Evolutionary conservation across 1,140 invertebrate species (phyloP), one percentile per base, ranked within the genome.

Genomic region (Drosophila seguyi): DNA sequence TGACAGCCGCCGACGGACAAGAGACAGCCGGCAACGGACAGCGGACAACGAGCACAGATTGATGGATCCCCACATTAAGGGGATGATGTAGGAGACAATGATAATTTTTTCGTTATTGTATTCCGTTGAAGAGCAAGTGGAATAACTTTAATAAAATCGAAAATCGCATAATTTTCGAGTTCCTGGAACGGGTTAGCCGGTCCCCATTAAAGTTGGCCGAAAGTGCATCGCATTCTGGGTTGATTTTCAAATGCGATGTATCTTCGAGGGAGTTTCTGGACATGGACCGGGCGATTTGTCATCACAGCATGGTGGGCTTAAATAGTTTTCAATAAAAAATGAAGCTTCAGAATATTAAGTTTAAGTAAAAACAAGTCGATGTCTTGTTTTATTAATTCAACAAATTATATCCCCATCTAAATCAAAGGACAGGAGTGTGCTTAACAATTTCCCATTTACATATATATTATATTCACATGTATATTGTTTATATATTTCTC

Each of bases 51-150:
- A 65, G 75, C 82, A 75, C 90, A 90, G 90, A 92, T 92, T 92
- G 90, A 92, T 92, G 90, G 90, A 87, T 90, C 71, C 68, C 36
- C 90, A 84, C 83, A 91, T 88, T 88, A 88, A 88, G 80, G 60
- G 76, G 62, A 85, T 84, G 85, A 88, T 84, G 85, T 81, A 85
- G 85, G 78, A 87, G 84, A 83, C 85, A 88, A 88, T 85, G 85
- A 90, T 88, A 90, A 88, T 84, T 88, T 81, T 53, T 79, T 74
- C 65, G 78, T 86, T 86, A 85, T 90, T 90, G 78, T 90, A 73
- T 90, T 81, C 77, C 42, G 47, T 55, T n/a, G 69, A 90, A 84
- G 18, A 50, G 68, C 68, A 72, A 72, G 68, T 72, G 52, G 66
- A 72, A 72, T 48, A 77, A 77, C 73, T 77, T 77, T 78, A 78